Base-by-base conservation (phyloP, 2,797 vertebrate genomes). In the Gymnodraco acuticeps region DNA sequence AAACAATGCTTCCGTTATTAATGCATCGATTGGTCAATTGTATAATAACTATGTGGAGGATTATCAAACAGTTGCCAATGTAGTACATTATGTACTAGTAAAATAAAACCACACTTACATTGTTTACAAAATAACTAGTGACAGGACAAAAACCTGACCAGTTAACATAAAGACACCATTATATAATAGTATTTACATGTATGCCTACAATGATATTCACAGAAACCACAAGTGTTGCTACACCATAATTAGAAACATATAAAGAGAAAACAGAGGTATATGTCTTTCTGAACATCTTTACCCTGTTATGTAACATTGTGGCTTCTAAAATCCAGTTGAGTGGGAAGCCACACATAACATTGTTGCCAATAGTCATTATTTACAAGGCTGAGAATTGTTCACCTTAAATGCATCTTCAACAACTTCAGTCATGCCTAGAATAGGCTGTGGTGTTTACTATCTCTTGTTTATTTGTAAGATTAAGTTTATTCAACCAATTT, bases 301-400 rank as follows among this genome's bases (percentile, higher is more conserved):
- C 48, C 45, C 42, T 23, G 48, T 86, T 86, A 81, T 77, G 64
- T 66, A 87, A 89, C 68, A 68, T 71, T 75, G 76, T 84, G 64
- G 80, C 88, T 80, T 59, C 61, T 61, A 64, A 70, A 76, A 77
- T 54, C 0, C 8, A 72, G 47, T 74, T 72, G 63, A 82, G 84
- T 78, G 72, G 82, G 86, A 80, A 80, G 70, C 23, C 69, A 70
- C 64, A 75, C 47, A 65, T 65, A 33, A 56, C 53, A 68, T 38
- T 52, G 59, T 56, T 64, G 70, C 53, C 33, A 67, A 68, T 13
- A 47, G 67, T 75, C 42, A 41, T 42, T 63, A 46, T 67, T 68
- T 45, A 66, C 48, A 55, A 58, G 41, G 20, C 46, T 56, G 55
- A 3, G 0, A 56, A 74, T 67, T 67, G 64, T 42, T 79, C 45